Evolutionary conservation across 2,797 vertebrate species (phyloP), one percentile per base, ranked within the genome.

Genomic region (Dipus sagitta): DNA sequence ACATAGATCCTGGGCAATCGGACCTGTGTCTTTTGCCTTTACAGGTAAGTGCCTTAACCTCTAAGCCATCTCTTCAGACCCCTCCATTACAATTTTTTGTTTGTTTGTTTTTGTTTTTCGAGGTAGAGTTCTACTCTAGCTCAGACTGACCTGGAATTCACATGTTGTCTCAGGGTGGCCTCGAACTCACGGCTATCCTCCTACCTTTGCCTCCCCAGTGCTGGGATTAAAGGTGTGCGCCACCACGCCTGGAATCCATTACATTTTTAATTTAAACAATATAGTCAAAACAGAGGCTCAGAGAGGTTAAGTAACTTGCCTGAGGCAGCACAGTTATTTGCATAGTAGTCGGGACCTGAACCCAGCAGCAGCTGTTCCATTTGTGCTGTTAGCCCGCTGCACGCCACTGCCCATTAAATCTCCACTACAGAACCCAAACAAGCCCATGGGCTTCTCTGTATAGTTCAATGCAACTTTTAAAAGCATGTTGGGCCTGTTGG

Each of bases 281-380:
- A 21, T 0, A 85, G 24, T 75, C 38, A 23, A 42, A 74, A 30
- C 42, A 47, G 54, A 81, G 64, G 26, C 70, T 38, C 81, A 91
- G 75, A 82, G 71, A 93, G 42, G 60, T 91, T 90, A 87, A 88
- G 82, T 91, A 87, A 85, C 79, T 62, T 65, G 64, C 71, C 67
- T 3, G 3, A 92, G 88, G 89, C 71, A 62, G 76, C 91, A 84
- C 74, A 81, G 91, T 90, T 18, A 20, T 80, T 10, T 60, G 47
- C 75, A 34, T 32, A 54, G 28, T 21, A 88, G 64, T 75, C 23
- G 28, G 67, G 90, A 72, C 80, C 91, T 76, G 85, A 80, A 42
- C 30, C 75, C 74, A n/a, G 17, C 52, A 87, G 74, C 78, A 86
- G 81, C 94, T 84, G 76, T 72, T 84, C 70, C 3, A 3, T 75